Base-by-base conservation (phyloP, 2,113 vertebrate species). In the Psophia crepitans region DNA sequence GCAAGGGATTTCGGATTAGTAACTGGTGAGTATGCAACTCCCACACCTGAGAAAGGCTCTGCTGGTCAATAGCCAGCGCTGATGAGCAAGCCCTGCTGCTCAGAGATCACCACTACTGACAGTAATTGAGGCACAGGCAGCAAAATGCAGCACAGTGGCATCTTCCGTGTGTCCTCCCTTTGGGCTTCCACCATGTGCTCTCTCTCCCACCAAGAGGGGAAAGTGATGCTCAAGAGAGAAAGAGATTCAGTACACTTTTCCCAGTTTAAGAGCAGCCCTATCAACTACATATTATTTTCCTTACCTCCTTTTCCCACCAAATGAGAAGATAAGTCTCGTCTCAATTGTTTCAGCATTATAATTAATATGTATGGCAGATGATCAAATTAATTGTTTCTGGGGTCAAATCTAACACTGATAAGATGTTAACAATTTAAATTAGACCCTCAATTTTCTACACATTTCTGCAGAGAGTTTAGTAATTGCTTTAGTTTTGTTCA, bases 311-410 rank as follows among this genome's bases (percentile, higher is more conserved):
- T 89, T 68, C 60, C 7, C 19, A 60, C 8, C 16, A 19, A 69
- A 71, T 33, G 33, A 46, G n/a, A 85, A 82, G n/a, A 83, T 92
- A 89, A 96, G 32, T 64, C 79, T 66, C 73, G 80, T 93, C 83
- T 96, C 84, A 85, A 92, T 87, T 44, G 43, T 80, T 95, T 90
- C 70, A 87, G 61, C 71, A 57, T 91, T 94, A 86, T 82, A 80
- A 97, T 96, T 94, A 97, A 95, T 89, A 93, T 65, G n/a, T 49
- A 93, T 77, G 84, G 96, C 79, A 88, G 88, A 76, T 60, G 43
- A 90, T 90, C 82, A 87, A 89, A 93, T 97, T 96, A 97, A 97
- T 97, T 97, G 90, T 96, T 98, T 96, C 95, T 87, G 41, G n/a
- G 94, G 86, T 94, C 73, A 93, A 80, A 92, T 93, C 86, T 79